These are phyloP conservation scores for Andrena hattorfiana DNA, from an alignment of 2,888 invertebrate species.

Conservation along the genomic window DNA sequence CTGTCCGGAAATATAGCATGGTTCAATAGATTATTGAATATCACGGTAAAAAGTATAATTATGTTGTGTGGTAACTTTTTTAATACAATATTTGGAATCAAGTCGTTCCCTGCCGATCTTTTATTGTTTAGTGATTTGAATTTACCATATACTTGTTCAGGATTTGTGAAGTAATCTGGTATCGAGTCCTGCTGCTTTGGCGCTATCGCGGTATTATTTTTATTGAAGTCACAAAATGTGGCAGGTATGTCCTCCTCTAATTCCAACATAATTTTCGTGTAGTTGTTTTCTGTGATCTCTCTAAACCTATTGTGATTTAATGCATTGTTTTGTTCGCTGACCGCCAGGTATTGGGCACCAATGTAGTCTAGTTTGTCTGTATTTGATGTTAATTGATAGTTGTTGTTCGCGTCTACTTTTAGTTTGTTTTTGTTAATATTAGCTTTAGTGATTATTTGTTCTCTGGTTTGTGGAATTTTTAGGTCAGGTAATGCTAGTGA, in stretches of 20 bases:
- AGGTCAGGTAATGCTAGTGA: background rate
- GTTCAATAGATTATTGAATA: background rate
- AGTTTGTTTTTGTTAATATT: background rate
- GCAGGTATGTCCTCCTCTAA: background rate
- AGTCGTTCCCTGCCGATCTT: slow-evolving; percentile 8
- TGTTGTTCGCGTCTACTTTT: background rate
- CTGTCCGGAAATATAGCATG: slow-evolving; percentile 17
- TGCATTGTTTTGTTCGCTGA: background rate
- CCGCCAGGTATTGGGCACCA: background rate
- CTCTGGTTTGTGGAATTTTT: background rate
- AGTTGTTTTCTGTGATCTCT: background rate
- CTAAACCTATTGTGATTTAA: background rate
- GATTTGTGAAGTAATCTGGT: slow-evolving; percentile 1
- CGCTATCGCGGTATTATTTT: background rate
- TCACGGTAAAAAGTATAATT: background rate
- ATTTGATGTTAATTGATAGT: background rate
- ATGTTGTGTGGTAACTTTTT: background rate
- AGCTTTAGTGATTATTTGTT: background rate
- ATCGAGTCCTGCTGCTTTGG: background rate
- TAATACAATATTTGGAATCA: background rate
- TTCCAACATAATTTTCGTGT: background rate
- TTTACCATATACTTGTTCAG: background rate
- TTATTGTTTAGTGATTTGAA: slow-evolving; percentile 1
- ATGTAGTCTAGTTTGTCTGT: background rate
- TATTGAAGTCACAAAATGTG: no score